A percentile compares a stretch with the other conserved stretches of the same genome.
Conservation (phyloP, 2,888 invertebrate species). For the Bedellia somnulentella region DNA sequence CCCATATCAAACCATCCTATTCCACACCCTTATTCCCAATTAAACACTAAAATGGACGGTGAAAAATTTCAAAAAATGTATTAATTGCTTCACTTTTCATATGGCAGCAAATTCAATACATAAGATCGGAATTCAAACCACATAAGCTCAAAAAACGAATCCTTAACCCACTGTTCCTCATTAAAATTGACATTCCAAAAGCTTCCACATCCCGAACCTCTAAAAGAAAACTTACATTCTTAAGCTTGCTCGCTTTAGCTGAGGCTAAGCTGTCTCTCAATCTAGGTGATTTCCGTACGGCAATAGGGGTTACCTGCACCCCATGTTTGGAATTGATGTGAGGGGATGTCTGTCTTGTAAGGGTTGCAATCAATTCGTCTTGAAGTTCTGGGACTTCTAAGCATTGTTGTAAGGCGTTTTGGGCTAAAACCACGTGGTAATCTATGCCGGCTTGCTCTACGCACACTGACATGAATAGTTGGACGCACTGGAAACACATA, state of each 20-base stretch:
- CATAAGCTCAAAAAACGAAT: too few relatives aligned
- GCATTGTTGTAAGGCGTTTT: conserved; percentile 93
- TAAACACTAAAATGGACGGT: too few relatives aligned
- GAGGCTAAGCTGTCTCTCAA: conserved; percentile 6
- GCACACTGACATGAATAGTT: conserved; percentile 93
- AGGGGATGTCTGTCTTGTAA: conserved; percentile 91
- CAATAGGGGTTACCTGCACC: conserved; percentile 77
- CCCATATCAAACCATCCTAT: too few relatives aligned
- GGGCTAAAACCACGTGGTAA: conserved; percentile 95
- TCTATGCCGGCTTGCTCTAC: conserved; percentile 95
- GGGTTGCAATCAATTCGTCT: conserved; percentile 88
- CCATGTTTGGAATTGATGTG: conserved; percentile 79
- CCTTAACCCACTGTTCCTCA: too few relatives aligned
- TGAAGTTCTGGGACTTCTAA: conserved; percentile 87
- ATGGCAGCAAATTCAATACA: too few relatives aligned
- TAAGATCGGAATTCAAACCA: too few relatives aligned
- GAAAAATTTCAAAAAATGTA: too few relatives aligned
- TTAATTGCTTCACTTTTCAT: too few relatives aligned
- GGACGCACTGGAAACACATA: conserved; percentile 80
- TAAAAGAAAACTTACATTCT: conserved; percentile 34
- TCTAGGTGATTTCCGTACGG: conserved; percentile 25
- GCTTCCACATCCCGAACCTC: too few relatives aligned
- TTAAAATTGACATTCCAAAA: too few relatives aligned
- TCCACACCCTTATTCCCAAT: too few relatives aligned
- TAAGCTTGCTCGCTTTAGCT: conserved; percentile 40